These are phyloP conservation scores for Dione juno DNA, from an alignment of 2,888 invertebrate species.

Conservation along the genomic window DNA sequence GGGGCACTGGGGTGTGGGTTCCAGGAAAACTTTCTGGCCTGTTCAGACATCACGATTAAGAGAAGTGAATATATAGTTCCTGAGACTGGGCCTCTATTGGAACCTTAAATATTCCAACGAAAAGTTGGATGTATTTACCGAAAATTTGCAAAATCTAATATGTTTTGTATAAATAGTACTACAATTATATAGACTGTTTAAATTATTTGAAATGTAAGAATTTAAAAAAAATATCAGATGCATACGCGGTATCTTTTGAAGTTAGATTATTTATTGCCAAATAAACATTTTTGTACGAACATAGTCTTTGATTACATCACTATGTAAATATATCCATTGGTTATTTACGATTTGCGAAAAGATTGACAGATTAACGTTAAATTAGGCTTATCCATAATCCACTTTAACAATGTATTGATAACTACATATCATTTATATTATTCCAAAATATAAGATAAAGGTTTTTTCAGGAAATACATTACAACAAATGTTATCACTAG, in stretches of 20 bases:
- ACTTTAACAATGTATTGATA: background rate
- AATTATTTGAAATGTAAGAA: background rate
- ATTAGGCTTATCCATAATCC: constrained; percentile 13
- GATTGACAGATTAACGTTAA: constrained; percentile 52
- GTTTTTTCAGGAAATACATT: constrained; percentile 9
- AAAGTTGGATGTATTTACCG: background rate
- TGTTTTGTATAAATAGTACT: too few relatives aligned
- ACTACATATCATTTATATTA: background rate
- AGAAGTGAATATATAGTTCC: background rate
- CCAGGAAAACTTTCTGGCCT: constrained; percentile 93
- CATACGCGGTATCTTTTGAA: background rate
- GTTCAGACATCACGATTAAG: constrained; percentile 89
- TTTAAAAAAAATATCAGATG: background rate
- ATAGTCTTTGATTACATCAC: background rate
- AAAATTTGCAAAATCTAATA: too few relatives aligned
- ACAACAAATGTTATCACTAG: constrained; percentile 1
- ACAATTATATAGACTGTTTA: background rate
- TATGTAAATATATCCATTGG: background rate
- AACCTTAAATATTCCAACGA: background rate
- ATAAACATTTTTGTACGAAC: constrained; percentile 6
- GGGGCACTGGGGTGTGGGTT: constrained; percentile 92
- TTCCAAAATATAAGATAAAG: constrained; percentile 1
- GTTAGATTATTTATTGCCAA: constrained; percentile 1
- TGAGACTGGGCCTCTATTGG: background rate
- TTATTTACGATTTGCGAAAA: constrained; percentile 18